phyloP scores from a whole-genome alignment of 92 coral and sea anemone genomes.

The Diadumene lineata region DNA sequence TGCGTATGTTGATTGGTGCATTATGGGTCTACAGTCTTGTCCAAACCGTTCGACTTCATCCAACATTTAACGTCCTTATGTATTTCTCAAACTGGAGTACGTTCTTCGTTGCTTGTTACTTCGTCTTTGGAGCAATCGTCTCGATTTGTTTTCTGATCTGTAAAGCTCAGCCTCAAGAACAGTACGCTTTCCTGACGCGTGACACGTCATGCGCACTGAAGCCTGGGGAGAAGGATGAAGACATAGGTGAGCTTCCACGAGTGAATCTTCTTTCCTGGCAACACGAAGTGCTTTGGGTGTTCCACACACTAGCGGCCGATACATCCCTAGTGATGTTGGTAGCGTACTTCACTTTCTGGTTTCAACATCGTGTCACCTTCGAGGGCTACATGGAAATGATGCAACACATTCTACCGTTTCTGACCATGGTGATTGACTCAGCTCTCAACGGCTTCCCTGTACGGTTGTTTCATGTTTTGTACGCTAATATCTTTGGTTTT shows the following conservation, averaged over 20 bases:
- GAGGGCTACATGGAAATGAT: conserved; percentile 60
- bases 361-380: conserved; percentile 27
- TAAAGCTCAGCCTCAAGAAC: not conserved
- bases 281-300: conserved; percentile 72
- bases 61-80: conserved; percentile 52
- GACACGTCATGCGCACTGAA: conserved; percentile 64
- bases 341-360: conserved; percentile 75
- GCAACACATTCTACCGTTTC: conserved; percentile 59
- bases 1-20: conserved; percentile 54
- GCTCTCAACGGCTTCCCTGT: conserved; percentile 67
- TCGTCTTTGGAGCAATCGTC: conserved; percentile 60
- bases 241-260: conserved; percentile 1
- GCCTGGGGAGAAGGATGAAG: conserved; percentile 50
- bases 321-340: conserved; percentile 53
- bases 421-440: conserved; percentile 62
- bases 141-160: conserved; percentile 43
- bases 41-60: conserved; percentile 58
- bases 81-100: conserved; percentile 72
- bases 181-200: conserved; percentile 9
- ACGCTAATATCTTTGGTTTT: conserved; percentile 78
- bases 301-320: conserved; percentile 70
- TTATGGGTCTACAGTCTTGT: conserved; percentile 54
- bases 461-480: conserved; percentile 67
- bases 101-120: conserved; percentile 55
- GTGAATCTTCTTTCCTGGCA: conserved; percentile 62